These are phyloP conservation scores for Rhamphomyia laevipes DNA, from an alignment of 2,888 invertebrate species.

Conservation along the genomic window DNA sequence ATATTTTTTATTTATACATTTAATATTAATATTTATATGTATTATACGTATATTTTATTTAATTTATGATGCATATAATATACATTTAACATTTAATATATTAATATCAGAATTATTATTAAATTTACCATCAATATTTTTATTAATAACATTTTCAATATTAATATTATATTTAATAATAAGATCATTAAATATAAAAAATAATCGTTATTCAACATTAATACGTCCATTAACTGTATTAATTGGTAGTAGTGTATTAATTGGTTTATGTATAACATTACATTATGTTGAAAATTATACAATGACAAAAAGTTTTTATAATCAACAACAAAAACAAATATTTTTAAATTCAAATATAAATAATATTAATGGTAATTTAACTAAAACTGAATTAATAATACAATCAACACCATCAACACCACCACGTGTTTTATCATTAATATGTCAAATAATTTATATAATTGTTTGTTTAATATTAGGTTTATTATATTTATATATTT, in stretches of 20 bases:
- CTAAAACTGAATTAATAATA: constrained; percentile 14
- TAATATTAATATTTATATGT: constrained; percentile 72
- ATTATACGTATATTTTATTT: constrained; percentile 73
- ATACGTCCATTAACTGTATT: constrained; percentile 70
- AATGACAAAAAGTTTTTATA: constrained; percentile 14
- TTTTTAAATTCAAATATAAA: constrained; percentile 12
- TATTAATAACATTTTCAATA: constrained; percentile 82
- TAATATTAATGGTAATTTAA: constrained; percentile 15
- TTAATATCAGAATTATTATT: constrained; percentile 72
- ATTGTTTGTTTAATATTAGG: constrained; percentile 74
- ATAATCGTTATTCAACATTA: constrained; percentile 52
- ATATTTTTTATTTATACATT: constrained; percentile 76
- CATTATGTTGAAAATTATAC: constrained; percentile 60
- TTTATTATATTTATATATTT: constrained; percentile 72
- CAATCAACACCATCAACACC: constrained; percentile 24
- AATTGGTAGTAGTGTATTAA: constrained; percentile 65
- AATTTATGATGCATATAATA: constrained; percentile 85
- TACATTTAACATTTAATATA: constrained; percentile 62
- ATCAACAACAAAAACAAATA: constrained; percentile 25
- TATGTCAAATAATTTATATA: constrained; percentile 78
- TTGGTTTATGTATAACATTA: constrained; percentile 67
- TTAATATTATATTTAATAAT: constrained; percentile 74
- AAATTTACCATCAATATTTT: constrained; percentile 73
- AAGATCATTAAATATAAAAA: constrained; percentile 65
- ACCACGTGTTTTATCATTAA: constrained; percentile 52